Evolutionary conservation across 2,113 vertebrate genomes (phyloP).

Genomic region (Oreotrochilus melanogaster): DNA sequence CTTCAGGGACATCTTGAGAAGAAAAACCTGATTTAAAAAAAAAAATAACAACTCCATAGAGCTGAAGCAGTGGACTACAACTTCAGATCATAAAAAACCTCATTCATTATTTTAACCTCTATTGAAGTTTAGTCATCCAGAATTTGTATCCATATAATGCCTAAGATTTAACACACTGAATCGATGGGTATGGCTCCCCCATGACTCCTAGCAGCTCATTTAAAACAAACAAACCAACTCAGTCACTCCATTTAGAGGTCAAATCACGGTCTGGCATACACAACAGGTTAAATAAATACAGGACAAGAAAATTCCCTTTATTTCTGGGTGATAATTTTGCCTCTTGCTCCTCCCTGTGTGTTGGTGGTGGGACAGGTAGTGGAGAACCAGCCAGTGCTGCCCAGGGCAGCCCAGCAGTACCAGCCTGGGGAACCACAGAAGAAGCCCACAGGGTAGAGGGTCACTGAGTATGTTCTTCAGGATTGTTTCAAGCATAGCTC

Average conservation of each 20-base stretch:
- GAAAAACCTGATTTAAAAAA: background rate
- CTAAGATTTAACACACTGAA: background rate
- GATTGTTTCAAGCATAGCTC: background rate
- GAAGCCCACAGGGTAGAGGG: background rate
- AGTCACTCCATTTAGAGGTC: background rate
- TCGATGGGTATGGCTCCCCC: background rate
- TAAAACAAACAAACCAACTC: background rate
- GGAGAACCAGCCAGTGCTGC: background rate
- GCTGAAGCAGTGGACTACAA: background rate
- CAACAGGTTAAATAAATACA: background rate
- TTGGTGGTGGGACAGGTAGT: background rate
- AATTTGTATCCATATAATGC: background rate
- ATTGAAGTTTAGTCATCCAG: background rate
- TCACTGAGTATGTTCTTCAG: background rate
- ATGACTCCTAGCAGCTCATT: background rate
- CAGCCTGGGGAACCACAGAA: background rate
- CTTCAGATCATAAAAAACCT: background rate
- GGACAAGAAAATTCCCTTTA: background rate
- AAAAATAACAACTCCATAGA: background rate
- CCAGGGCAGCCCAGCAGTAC: background rate
- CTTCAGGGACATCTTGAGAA: conserved; percentile 39
- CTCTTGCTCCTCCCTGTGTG: accelerated
- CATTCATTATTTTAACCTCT: conserved; percentile 19
- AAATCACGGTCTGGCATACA: background rate
- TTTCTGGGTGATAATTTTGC: background rate